Base-by-base conservation (phyloP, 2,113 vertebrate genomes). In the Charina bottae region DNA sequence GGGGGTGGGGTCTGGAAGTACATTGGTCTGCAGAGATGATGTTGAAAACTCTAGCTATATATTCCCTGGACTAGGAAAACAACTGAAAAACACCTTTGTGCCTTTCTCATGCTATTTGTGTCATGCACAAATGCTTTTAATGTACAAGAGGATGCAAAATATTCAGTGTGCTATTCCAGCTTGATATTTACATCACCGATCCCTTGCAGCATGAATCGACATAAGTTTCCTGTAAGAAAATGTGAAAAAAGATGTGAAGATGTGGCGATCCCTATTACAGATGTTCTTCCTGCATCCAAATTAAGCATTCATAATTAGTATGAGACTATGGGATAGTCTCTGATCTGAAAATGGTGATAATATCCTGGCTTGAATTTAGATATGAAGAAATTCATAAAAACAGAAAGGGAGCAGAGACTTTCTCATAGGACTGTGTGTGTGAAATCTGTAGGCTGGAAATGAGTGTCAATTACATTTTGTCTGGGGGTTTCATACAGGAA, bases 161-260 rank as follows among this genome's bases (percentile, higher is more conserved):
- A 46, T 33, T 24, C 49, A 15, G 3, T 11, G 10, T 17, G 5
- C 33, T 17, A 42, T 59, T 58, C 89, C 58, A 46, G 12, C 6
- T 55, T 62, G 6, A 10, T 19, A 83, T 13, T 26, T 15, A 42
- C 53, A 24, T 90, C 56, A 24, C 3, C 8, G 49, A 33, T 55
- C 24, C n/a, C 13, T 15, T 78, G 19, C 42, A 90, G 89, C n/a
- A n/a, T 46, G 54, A 42, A 90, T 46, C 24, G 37, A 59, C 91
- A 88, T 93, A 94, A 95, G 91, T 92, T 37, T 58, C 94, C 94
- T 92, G 91, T 95, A 93, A 95, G 93, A 91, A 62, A 83, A 90
- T 92, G 88, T 93, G 93, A 89, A 28, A 23, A 49, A 89, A 88
- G 90, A 72, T 58, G 83, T 72, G 86, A 59, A 3, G 91, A 93